These are phyloP conservation scores for Hippasteria phrygiana DNA, from an alignment of 53 echinoderm and acorn worm species.

Conservation along the genomic window DNA sequence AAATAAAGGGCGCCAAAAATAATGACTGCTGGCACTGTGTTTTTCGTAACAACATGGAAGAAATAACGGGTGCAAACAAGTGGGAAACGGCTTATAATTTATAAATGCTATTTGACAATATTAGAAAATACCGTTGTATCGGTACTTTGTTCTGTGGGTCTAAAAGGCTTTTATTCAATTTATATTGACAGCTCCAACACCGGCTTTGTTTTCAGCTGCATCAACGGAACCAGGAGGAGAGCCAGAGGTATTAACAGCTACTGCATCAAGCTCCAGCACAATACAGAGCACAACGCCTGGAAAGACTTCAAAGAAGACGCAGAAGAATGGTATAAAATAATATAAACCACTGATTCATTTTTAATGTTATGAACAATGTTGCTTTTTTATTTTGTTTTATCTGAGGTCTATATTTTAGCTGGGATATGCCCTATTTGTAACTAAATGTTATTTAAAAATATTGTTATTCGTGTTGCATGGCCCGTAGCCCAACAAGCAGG, in stretches of 20 bases:
- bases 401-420: no score
- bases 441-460: no score
- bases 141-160: not conserved
- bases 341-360: not conserved
- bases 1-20: not conserved
- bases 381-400: no score
- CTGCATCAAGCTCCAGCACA: not conserved
- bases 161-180: not conserved
- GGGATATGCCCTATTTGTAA: no score
- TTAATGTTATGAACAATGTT: not conserved
- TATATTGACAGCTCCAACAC: not conserved
- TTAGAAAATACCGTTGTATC: no score
- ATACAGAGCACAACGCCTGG: no score
- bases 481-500: no score
- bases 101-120: no score
- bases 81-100: no score
- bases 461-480: no score
- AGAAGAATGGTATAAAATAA: not conserved
- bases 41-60: not conserved
- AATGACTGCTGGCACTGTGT: no score
- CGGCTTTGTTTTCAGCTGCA: not conserved
- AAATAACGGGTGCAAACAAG: not conserved
- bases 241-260: not conserved
- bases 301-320: slow-evolving; percentile 1
- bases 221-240: not conserved